Evolutionary conservation across 1,140 invertebrate genomes (phyloP).

Genomic region (Tetragnatha versicolor): DNA sequence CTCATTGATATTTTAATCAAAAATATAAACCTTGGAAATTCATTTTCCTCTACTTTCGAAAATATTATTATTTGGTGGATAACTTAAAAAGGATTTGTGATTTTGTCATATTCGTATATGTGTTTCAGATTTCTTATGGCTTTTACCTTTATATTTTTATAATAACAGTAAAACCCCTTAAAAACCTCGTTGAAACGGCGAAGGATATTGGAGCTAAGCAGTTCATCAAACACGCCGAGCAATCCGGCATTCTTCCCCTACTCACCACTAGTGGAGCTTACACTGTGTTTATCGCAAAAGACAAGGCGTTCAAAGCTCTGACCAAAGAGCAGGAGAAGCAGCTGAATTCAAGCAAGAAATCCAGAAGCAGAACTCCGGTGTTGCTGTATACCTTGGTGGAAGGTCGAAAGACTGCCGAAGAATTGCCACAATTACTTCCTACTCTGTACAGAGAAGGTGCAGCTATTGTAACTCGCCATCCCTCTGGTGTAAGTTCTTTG

Average conservation of each 20-base stretch:
- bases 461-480: not conserved
- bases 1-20: too few species aligned
- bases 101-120: not conserved
- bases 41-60: too few species aligned
- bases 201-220: constrained; percentile 11
- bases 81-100: too few species aligned
- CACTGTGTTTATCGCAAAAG: constrained; percentile 26
- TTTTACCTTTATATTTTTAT: not conserved
- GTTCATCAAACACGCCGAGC: constrained; percentile 13
- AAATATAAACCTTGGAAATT: too few species aligned
- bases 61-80: too few species aligned
- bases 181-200: constrained; percentile 19
- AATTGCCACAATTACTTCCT: not conserved
- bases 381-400: constrained; percentile 26
- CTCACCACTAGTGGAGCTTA: constrained; percentile 16
- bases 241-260: constrained; percentile 14
- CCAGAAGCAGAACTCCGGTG: constrained; percentile 6
- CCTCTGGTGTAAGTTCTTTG: constrained; percentile 16
- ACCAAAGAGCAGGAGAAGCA: constrained; percentile 31
- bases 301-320: not conserved
- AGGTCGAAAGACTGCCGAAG: constrained; percentile 10
- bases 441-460: constrained; percentile 32
- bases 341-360: constrained; percentile 11
- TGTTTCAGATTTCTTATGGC: not conserved
- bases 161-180: constrained; percentile 5